Conservation (phyloP, 2,888 invertebrate genomes). For the Campoletis raptor region DNA sequence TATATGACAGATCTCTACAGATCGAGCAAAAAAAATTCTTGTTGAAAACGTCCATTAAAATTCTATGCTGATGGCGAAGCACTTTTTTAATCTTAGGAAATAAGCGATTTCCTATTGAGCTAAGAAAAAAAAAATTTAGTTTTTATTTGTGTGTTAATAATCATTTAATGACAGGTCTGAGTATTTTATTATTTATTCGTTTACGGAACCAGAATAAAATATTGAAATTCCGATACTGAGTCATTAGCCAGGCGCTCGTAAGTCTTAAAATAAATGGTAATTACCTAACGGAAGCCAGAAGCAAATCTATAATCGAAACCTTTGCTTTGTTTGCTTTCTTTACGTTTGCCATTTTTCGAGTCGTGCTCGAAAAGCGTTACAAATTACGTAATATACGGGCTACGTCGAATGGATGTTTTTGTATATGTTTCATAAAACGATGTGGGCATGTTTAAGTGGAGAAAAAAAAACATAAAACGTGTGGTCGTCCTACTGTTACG, state of each 20-base stretch:
- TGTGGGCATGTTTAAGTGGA: neutral
- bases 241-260: neutral
- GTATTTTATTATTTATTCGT: neutral
- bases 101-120: neutral
- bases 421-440: neutral
- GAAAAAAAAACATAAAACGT: conserved; percentile 1
- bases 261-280: conserved; percentile 35
- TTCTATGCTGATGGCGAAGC: neutral
- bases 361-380: conserved; percentile 46
- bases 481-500: conserved; percentile 13
- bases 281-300: conserved; percentile 50
- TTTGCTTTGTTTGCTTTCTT: conserved; percentile 2
- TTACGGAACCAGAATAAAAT: neutral
- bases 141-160: neutral
- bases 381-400: conserved; percentile 33
- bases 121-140: neutral
- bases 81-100: neutral
- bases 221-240: neutral
- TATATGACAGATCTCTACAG: conserved; percentile 4
- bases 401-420: conserved; percentile 19
- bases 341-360: neutral
- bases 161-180: neutral
- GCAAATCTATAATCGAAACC: conserved; percentile 40
- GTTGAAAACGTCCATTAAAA: neutral
- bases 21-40: neutral